Evolutionary conservation across 2,888 invertebrate genomes (phyloP).

Genomic region (Eudiplozoon nipponicum): DNA sequence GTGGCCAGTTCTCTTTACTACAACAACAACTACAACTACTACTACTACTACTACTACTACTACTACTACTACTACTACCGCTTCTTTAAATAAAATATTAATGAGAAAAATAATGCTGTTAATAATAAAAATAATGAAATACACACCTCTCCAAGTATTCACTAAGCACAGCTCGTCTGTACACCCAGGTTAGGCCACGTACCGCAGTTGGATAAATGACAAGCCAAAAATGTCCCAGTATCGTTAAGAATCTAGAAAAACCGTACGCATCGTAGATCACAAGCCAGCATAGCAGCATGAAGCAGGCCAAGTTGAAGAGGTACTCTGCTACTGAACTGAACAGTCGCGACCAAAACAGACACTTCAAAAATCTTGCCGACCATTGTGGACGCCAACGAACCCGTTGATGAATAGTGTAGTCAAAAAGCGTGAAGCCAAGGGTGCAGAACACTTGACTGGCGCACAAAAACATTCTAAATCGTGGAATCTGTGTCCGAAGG

Average conservation of each 20-base stretch:
- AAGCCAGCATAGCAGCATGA: neutral
- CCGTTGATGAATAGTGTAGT: neutral
- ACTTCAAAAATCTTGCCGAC: neutral
- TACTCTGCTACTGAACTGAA: neutral
- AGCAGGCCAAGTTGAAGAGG: neutral
- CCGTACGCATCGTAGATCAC: conserved; percentile 1
- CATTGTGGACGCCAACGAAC: neutral
- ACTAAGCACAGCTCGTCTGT: too few species aligned
- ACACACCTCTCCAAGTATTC: too few species aligned
- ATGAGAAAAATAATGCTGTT: too few species aligned
- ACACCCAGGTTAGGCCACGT: neutral
- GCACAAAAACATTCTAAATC: conserved; percentile 1
- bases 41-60: too few species aligned
- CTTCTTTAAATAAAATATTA: too few species aligned
- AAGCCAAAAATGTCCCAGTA: neutral
- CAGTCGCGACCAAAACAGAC: neutral
- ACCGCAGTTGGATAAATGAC: conserved; percentile 1
- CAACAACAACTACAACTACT: too few species aligned
- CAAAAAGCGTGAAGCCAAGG: neutral
- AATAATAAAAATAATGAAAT: too few species aligned
- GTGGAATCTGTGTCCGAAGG: too few species aligned
- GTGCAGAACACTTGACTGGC: neutral
- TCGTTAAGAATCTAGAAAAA: neutral
- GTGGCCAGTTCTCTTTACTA: too few species aligned
- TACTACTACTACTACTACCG: too few species aligned